Evolutionary conservation across 2,888 invertebrate genomes (phyloP), one percentile per base, ranked within the genome.

Genomic region (Dione juno): DNA sequence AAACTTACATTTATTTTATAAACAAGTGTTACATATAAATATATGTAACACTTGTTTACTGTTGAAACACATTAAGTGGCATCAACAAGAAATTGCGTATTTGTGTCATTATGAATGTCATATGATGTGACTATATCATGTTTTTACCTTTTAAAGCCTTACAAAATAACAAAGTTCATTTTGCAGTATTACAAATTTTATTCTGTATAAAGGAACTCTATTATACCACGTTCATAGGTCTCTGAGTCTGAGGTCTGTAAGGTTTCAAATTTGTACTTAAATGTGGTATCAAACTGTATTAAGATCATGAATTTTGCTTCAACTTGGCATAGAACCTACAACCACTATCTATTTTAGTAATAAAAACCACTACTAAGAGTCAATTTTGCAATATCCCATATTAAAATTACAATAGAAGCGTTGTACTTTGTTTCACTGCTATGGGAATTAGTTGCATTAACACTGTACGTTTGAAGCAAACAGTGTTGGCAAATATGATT

Each of bases 391-490:
- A 54, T 14, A 37, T 5, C 19, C n/a, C 45, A 58, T 57, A 43
- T 57, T 14, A n/a, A 50, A 14, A 14, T 53, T 37, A 67, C 67
- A 67, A 67, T 67, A 35, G 61, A 35, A 10, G 41, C 28, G 40
- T 59, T 59, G 41, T 67, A 61, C 61, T 61, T 43, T 61, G 61
- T 45, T 61, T 11, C 35, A 45, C 43, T 45, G 11, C 2, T 45
- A 61, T 61, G 61, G 61, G 61, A 61, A 61, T 61, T 45, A 61
- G 61, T 45, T 21, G n/a, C 61, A 61, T 61, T 61, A 61, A 61
- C 61, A 61, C 61, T 45, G 1, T 61, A 35, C 41, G n/a, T 45
- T 61, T 28, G 28, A 61, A n/a, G 9, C 43, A 61, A 43, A 45
- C 11, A 13, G 61, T 16, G n/a, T 61, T 45, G 45, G 21, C 28